Percentiles rank a stretch among this genome's conserved stretches.
Conservation (phyloP, 1,140 invertebrate genomes). For the Polyergus mexicanus region DNA sequence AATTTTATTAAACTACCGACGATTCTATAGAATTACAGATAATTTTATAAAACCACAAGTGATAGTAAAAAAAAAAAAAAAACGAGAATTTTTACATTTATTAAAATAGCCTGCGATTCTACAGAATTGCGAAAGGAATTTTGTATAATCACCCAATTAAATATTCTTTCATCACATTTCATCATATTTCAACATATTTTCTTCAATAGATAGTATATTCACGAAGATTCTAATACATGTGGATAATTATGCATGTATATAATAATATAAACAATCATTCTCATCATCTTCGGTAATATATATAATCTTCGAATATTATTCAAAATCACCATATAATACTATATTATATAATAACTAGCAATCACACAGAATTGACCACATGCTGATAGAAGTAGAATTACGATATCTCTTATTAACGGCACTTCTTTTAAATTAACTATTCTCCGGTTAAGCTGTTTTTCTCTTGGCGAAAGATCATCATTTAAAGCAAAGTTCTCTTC, state of each 20-base stretch:
- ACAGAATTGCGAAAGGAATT: neutral
- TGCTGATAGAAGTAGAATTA: neutral
- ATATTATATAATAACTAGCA: neutral
- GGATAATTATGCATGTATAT: neutral
- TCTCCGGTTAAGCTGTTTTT: neutral
- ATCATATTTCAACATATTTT: neutral
- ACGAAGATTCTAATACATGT: constrained; percentile 3
- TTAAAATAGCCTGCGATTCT: neutral
- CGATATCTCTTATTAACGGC: neutral
- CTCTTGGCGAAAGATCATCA: neutral
- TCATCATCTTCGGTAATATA: neutral
- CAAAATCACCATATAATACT: neutral
- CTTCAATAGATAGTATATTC: too few relatives aligned
- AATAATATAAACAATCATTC: neutral
- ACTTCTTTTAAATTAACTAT: neutral
- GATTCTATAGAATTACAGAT: constrained; percentile 4
- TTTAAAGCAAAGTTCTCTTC: neutral
- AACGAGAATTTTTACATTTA: neutral
- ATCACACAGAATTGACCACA: constrained; percentile 3
- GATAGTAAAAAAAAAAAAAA: constrained; percentile 4
- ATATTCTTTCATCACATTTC: neutral
- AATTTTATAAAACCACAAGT: neutral
- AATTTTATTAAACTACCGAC: constrained; percentile 24
- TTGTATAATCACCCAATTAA: neutral
- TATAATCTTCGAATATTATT: neutral